Evolutionary conservation across 2,113 vertebrate genomes (phyloP).

Genomic region (Psilopsiagon aurifrons): DNA sequence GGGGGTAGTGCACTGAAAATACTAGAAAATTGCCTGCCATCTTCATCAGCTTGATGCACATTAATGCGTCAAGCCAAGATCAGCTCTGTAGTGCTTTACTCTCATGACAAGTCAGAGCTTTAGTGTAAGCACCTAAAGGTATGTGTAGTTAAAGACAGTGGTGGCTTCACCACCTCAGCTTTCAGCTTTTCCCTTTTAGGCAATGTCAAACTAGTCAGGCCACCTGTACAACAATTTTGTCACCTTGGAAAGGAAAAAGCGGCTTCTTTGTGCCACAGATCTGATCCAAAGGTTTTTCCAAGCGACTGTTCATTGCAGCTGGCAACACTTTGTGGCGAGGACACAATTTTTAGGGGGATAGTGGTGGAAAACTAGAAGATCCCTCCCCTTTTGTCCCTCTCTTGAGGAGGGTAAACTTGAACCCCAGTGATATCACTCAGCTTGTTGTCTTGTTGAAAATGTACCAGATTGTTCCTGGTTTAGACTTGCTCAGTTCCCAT

Average conservation of each 20-base stretch:
- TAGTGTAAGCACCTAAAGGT: background rate
- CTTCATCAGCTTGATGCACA: background rate
- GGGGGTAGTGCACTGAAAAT: background rate
- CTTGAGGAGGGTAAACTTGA: background rate
- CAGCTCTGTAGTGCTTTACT: background rate
- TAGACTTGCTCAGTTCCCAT: background rate
- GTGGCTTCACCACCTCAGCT: background rate
- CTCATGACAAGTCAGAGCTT: background rate
- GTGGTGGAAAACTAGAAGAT: background rate
- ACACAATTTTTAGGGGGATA: background rate
- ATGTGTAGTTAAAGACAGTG: fast-evolving
- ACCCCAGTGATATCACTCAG: background rate
- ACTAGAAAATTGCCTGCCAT: background rate
- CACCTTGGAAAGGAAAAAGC: background rate
- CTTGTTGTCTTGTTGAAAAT: background rate
- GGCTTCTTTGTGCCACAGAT: background rate
- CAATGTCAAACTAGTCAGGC: fast-evolving
- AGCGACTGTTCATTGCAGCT: background rate
- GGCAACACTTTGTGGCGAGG: background rate
- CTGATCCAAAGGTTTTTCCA: background rate
- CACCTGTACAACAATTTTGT: fast-evolving
- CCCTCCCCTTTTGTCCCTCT: background rate
- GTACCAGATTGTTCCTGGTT: background rate
- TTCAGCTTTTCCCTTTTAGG: background rate
- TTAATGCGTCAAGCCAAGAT: background rate